Evolutionary conservation across 1,140 invertebrate species (phyloP).

Genomic region (Anoplophora glabripennis): DNA sequence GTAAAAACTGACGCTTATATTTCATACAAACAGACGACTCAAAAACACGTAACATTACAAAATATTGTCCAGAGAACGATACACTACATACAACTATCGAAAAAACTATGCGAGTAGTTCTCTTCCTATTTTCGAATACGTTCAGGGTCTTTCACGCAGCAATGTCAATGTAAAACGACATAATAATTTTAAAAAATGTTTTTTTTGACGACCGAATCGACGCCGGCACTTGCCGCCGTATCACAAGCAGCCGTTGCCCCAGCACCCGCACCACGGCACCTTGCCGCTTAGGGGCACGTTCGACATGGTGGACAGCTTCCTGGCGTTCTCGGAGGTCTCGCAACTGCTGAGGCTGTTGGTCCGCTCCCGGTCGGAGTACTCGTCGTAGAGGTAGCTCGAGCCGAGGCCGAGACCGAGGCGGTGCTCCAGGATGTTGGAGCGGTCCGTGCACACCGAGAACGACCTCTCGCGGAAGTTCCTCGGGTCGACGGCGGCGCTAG

Average conservation of each 20-base stretch:
- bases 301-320: constrained; percentile 59
- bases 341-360: constrained; percentile 65
- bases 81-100: too few relatives aligned
- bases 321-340: constrained; percentile 50
- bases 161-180: too few relatives aligned
- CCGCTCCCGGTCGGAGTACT: constrained; percentile 63
- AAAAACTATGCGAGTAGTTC: too few relatives aligned
- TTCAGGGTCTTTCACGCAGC: too few relatives aligned
- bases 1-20: too few relatives aligned
- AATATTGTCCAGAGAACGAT: too few relatives aligned
- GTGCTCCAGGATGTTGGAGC: constrained; percentile 38
- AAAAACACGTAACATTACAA: too few relatives aligned
- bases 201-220: too few relatives aligned
- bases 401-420: constrained; percentile 24
- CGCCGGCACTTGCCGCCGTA: too few relatives aligned
- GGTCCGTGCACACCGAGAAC: constrained; percentile 44
- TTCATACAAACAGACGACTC: too few relatives aligned
- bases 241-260: constrained; percentile 81
- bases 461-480: constrained; percentile 38
- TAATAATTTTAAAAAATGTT: too few relatives aligned
- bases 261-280: constrained; percentile 84
- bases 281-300: constrained; percentile 57
- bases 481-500: constrained; percentile 26
- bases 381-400: constrained; percentile 35
- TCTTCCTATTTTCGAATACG: background rate